Conservation (phyloP, 1,140 invertebrate species). For the Limonius californicus region DNA sequence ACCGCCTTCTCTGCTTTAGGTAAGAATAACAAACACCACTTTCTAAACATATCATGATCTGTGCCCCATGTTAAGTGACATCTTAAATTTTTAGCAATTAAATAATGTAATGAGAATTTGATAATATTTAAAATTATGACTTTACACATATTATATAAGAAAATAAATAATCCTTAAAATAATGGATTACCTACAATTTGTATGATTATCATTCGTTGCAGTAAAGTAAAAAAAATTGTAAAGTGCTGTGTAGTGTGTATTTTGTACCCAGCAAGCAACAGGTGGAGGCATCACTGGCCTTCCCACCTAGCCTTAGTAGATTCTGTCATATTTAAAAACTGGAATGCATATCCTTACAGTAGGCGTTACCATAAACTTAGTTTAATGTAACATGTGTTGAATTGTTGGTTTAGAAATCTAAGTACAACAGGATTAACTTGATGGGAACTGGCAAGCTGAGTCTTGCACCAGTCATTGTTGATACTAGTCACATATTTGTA, state of each 20-base stretch:
- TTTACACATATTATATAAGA: slow-evolving; percentile 41
- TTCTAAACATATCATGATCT: slow-evolving; percentile 52
- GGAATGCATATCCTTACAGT: slow-evolving; percentile 46
- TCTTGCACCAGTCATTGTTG: slow-evolving; percentile 36
- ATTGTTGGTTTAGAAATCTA: slow-evolving; percentile 44
- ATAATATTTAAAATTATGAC: slow-evolving; percentile 47
- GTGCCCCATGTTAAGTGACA: slow-evolving; percentile 51
- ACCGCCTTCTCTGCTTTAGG: slow-evolving; percentile 50
- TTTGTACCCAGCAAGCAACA: slow-evolving; percentile 34
- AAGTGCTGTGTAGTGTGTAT: slow-evolving; percentile 31
- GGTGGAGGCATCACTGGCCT: slow-evolving; percentile 25
- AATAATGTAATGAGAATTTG: slow-evolving; percentile 46
- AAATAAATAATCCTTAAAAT: slow-evolving; percentile 5
- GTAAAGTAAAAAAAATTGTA: slow-evolving; percentile 8
- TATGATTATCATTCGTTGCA: slow-evolving; percentile 5
- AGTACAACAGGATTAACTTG: slow-evolving; percentile 34
- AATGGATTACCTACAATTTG: slow-evolving; percentile 11
- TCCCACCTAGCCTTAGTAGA: slow-evolving; percentile 36
- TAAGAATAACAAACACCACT: slow-evolving; percentile 49
- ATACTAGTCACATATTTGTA: slow-evolving; percentile 48
- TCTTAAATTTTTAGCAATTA: slow-evolving; percentile 50
- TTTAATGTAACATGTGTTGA: slow-evolving; percentile 45
- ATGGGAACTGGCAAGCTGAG: slow-evolving; percentile 8
- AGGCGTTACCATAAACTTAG: slow-evolving; percentile 38
- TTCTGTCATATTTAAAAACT: slow-evolving; percentile 39